Percentiles rank a stretch among this genome's conserved stretches.
These are phyloP conservation scores for Alitta virens DNA, from an alignment of 2,888 invertebrate genomes.

Conservation along the genomic window DNA sequence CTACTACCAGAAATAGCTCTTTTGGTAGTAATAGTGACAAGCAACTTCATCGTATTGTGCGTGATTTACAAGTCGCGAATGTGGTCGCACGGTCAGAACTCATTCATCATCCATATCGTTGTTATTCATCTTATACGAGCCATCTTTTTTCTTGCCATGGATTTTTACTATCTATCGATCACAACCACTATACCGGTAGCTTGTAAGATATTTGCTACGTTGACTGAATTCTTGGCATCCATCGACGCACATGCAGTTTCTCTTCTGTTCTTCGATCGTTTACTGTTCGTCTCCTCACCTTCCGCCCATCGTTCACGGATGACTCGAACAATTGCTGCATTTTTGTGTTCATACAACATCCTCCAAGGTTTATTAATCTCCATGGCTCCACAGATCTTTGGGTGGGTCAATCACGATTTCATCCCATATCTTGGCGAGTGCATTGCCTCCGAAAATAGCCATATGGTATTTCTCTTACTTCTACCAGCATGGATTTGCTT, in stretches of 20 bases:
- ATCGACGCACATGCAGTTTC: neutral
- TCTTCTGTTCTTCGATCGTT: neutral
- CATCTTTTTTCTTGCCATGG: neutral
- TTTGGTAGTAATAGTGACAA: too few species aligned
- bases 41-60: neutral
- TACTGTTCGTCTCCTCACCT: neutral
- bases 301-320: neutral
- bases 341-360: neutral
- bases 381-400: neutral
- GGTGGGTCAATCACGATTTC: neutral
- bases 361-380: neutral
- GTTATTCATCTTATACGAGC: neutral
- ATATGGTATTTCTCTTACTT: neutral
- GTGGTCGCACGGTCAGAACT: neutral
- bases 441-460: neutral
- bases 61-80: neutral
- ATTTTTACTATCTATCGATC: neutral
- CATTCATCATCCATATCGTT: neutral
- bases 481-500: neutral
- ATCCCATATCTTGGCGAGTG: neutral
- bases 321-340: neutral
- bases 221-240: neutral
- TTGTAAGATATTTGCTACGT: neutral
- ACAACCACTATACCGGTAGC: neutral
- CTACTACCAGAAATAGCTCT: too few species aligned